Base-by-base conservation (phyloP, 2,113 vertebrate genomes). In the Fulmarus glacialis region DNA sequence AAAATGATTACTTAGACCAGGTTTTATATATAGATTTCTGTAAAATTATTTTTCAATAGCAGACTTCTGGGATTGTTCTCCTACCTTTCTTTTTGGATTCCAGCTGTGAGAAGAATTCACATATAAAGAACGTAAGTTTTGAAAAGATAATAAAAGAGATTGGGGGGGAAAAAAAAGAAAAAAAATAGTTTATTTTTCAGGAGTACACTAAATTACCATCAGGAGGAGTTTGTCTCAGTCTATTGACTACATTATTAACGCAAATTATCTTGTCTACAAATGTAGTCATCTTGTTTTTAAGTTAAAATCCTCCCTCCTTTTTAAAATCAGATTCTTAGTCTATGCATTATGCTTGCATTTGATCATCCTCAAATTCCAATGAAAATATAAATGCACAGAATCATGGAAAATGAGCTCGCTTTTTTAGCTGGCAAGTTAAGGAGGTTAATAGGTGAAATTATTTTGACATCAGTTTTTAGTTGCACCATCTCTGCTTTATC, bases 151-250 rank as follows among this genome's bases (percentile, higher is more conserved):
- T 70, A 40, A 74, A 84, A 59, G 4, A 38, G 5, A 29, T 11
- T 50, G 2, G 4, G 34, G 13, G 6, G 13, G 5, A 1, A n/a
- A 23, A 32, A 30, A 36, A 6, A 8, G 9, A 1, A 4, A 17
- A 50, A 52, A 9, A 40, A 38, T 2, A 36, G 3, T 30, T 40
- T 36, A 20, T 59, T 70, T 93, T 78, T 74, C 38, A 36, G 11
- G 15, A 27, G 7, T 58, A 58, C 26, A 50, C 2, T 32, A 62
- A 42, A 67, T 70, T 78, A 12, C 20, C 45, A 53, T 36, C 12
- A 60, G 21, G 6, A 82, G 2, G 3, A 56, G 3, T 64, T 38
- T 77, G 23, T 60, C 8, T 6, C 20, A 64, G 8, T 24, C 7
- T 58, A 19, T 20, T 48, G 12, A 64, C 9, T 52, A 22, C 16